Evolutionary conservation across 1,140 invertebrate species (phyloP).

Genomic region (Polypedilum vanderplanki): DNA sequence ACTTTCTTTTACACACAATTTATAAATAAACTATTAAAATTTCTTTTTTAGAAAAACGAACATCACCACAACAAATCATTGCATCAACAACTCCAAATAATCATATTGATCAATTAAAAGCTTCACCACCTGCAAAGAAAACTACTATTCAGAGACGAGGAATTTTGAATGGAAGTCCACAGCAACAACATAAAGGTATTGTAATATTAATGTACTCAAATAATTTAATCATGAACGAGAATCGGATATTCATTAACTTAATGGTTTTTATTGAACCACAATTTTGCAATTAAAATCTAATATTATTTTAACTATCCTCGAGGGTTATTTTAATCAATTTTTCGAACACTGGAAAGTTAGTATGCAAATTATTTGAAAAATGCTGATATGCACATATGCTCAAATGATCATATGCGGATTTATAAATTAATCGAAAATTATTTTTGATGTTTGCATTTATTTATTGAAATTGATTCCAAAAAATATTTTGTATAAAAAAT

Average conservation of each 20-base stretch:
- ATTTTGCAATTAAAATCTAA: no score
- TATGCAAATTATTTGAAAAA: no score
- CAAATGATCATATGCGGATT: no score
- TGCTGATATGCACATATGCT: no score
- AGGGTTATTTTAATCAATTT: not conserved
- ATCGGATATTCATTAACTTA: no score
- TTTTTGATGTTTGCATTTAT: not conserved
- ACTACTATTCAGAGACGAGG: not conserved
- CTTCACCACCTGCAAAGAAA: slow-evolving; percentile 29
- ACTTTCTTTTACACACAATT: no score
- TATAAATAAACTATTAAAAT: no score
- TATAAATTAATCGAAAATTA: no score
- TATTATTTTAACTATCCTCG: no score
- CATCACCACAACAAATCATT: not conserved
- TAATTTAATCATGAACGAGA: no score
- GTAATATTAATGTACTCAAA: not conserved
- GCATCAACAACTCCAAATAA: not conserved
- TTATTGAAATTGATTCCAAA: not conserved
- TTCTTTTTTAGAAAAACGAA: slow-evolving; percentile 30
- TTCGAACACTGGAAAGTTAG: not conserved
- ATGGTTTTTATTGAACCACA: no score
- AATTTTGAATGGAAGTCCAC: not conserved
- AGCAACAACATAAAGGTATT: not conserved
- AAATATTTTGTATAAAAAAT: not conserved
- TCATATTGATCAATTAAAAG: slow-evolving; percentile 17